Base-by-base conservation (phyloP, 2,888 invertebrate species). In the Nasonia oneida region DNA sequence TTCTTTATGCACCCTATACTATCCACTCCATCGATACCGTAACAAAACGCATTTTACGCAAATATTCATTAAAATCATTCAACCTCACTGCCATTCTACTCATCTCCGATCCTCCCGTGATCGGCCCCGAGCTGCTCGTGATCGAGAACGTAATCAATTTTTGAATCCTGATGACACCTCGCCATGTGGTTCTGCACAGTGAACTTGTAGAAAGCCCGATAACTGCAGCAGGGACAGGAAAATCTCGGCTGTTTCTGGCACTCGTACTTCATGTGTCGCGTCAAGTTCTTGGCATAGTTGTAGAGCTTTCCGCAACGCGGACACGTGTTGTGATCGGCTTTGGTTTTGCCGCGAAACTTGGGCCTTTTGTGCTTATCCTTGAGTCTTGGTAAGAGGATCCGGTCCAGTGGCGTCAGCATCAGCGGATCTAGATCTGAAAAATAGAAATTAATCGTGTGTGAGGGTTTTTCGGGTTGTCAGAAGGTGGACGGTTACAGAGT, bases 291-390 rank as follows among this genome's bases (percentile, higher is more conserved):
- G 86, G 90, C 91, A 73, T 91, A 91, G 37, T 92, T 90, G 87
- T 93, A 93, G 87, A 88, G 90, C 86, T 92, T 92, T 70, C 90
- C 88, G 81, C 93, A 93, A 14, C 90, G 89, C 1, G 90, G 90
- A 87, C 93, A 93, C 23, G 61, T 57, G 71, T 64, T 71, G 2
- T n/a, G 37, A 8, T n/a, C 64, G 10, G 47, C 42, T 47, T 1
- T 47, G 10, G 61, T 53, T 77, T 42, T 78, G 15, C 50, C 14
- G 1, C 18, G 4, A n/a, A 33, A 29, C 5, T 18, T 77, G 33
- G 67, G 14, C 5, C 39, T 71, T 2, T n/a, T 14, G 23, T 3
- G 4, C 8, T 53, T 79, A n/a, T 74, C 79, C 50, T 78, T 78
- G 3, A 14, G 3, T 6, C 12, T 33, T 0, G 29, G 18, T 1